Evolutionary conservation across 2,113 vertebrate species (phyloP), one percentile per base, ranked within the genome.

Genomic region (Ictalurus punctatus): DNA sequence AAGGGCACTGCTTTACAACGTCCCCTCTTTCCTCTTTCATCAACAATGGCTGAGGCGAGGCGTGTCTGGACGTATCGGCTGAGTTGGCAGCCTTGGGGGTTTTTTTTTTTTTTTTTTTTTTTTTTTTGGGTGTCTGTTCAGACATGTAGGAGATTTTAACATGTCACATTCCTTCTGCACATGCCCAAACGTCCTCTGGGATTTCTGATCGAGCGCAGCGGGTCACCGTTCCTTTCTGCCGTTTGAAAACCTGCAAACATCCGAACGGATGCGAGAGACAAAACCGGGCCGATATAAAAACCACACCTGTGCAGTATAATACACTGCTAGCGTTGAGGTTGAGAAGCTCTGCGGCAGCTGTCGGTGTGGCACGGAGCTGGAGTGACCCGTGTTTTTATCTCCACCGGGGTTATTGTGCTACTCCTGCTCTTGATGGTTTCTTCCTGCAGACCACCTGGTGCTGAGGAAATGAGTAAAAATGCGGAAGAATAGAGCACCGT

Each of bases 11-110:
- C 82, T 63, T 30, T 76, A 84, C 87, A 48, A 76, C 81, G 84
- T 84, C 87, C 82, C 16, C 67, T 71, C 79, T 88, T 88, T 59
- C 65, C 56, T 40, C 37, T 84, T 73, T 74, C 30, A 73, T 48
- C 54, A 44, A 76, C 86, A 81, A 54, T n/a, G 54, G 40, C 54
- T 16, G 52, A 44, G 52, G n/a, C n/a, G 54, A 76, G 69, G 69
- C 87, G 16, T 37, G 56, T 54, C 37, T 6, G 56, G 25, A 71
- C 69, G 37, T 71, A n/a, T 71, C 25, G 65, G 9, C 59, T 52
- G 54, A 37, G 54, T 71, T 52, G 44, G 54, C 14, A 17, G 30
- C 54, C 6, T 48, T 48, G 44, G 44, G 44, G 6, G 6, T 34
- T 65, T 67, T 30, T 4, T 69, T 17, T 7, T 6, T 48, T 34